Conservation (phyloP, 2,113 vertebrate genomes). For the Macaca nemestrina region DNA sequence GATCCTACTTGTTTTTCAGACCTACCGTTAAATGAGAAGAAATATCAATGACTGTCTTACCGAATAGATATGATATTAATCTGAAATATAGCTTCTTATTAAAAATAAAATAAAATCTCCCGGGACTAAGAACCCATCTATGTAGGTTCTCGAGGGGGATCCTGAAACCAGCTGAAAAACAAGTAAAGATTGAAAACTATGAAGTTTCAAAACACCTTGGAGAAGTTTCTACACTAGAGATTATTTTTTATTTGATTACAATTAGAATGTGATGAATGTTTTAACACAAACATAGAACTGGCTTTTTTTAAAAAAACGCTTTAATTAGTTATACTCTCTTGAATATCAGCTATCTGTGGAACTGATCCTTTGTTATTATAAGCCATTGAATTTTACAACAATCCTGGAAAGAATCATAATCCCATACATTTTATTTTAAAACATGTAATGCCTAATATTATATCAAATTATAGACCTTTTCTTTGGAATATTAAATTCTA, state of each 20-base stretch:
- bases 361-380: not conserved
- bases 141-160: not conserved
- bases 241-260: not conserved
- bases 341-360: not conserved
- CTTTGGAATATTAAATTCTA: not conserved
- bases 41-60: not conserved
- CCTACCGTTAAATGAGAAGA: slow-evolving; percentile 2
- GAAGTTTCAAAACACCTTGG: not conserved
- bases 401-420: not conserved
- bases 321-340: not conserved
- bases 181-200: not conserved
- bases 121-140: not conserved
- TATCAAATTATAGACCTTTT: not conserved
- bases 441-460: not conserved
- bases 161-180: not conserved
- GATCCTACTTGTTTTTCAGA: not conserved
- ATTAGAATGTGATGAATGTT: not conserved
- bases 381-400: not conserved
- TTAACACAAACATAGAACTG: not conserved
- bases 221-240: not conserved
- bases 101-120: not conserved
- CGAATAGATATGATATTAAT: not conserved
- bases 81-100: not conserved
- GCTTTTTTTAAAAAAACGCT: not conserved
- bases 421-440: slow-evolving; percentile 2